Base-by-base conservation (phyloP, 2,888 invertebrate species). In the Cantharis rustica region DNA sequence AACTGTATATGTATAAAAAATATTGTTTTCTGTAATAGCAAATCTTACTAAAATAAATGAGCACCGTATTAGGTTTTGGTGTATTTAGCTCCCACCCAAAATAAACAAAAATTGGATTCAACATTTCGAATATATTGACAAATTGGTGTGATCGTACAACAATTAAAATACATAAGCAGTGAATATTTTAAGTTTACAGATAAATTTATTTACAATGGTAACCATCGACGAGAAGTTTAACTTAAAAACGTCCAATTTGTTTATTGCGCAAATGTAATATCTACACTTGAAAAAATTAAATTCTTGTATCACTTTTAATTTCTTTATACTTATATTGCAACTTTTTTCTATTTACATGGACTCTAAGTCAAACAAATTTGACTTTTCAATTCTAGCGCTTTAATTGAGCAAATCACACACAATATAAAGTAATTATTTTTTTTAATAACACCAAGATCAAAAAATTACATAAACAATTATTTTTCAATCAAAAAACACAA, bases 191-290 rank as follows among this genome's bases (percentile, higher is more conserved):
- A 75, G 68, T 70, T 47, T 73, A 73, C 73, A 70, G 26, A 71
- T 61, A 72, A 63, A 26, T 23, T 76, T 76, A 73, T 76, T 69
- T 76, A 76, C 76, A 76, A 76, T 62, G 72, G 72, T 72, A 76
- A 72, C 76, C 66, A 69, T 69, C 68, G 47, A 17, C 68, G 71
- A 69, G 75, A n/a, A 47, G 47, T n/a, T 47, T 63, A 69, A 75
- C 61, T 20, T 27, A 70, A 74, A 74, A 69, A 26, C 61, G n/a
- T n/a, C 66, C 63, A 27, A 27, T 17, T 71, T 63, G 63, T 62
- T 62, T 63, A 17, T 26, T 63, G 16, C 27, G 27, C 63, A 66
- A 64, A 63, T n/a, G 27, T 63, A 27, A 71, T 17, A 23, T 15
- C 26, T 68, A 68, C 68, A 68, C 15, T 17, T 68, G 26, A 68